phyloP scores from a whole-genome alignment of 2,113 vertebrate genomes.

The Paracanthobrama guichenoti region DNA sequence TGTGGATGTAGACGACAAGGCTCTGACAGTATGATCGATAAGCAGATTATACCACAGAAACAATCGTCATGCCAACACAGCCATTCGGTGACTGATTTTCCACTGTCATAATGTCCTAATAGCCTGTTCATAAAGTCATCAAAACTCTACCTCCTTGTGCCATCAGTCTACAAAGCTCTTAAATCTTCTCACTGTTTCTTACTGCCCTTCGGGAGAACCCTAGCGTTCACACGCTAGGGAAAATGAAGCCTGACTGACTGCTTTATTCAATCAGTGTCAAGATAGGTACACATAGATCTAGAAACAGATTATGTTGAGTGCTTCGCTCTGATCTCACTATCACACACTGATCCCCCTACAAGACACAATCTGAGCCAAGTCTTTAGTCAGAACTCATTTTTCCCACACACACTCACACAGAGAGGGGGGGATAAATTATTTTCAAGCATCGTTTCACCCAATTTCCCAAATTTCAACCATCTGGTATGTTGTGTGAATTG shows the following conservation, averaged over 20 bases:
- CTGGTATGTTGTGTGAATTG: neutral
- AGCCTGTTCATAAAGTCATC: conserved; percentile 14
- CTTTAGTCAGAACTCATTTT: neutral
- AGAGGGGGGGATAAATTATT: neutral
- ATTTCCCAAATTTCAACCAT: conserved; percentile 15
- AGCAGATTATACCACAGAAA: neutral
- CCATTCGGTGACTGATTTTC: neutral
- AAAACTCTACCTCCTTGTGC: neutral
- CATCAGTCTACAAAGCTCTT: neutral
- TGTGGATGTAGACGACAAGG: neutral
- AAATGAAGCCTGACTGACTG: conserved; percentile 9
- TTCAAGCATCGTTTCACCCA: conserved; percentile 24
- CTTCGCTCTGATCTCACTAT: conserved; percentile 2
- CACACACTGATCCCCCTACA: neutral
- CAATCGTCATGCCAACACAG: neutral
- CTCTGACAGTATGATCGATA: neutral
- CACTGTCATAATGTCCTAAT: conserved; percentile 5
- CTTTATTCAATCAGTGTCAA: conserved; percentile 12
- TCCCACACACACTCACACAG: neutral
- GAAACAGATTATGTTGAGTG: conserved; percentile 38
- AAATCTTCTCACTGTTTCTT: neutral
- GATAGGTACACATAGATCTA: conserved; percentile 19
- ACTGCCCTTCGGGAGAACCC: neutral
- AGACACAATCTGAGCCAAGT: neutral
- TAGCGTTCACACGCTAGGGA: neutral